Percentiles rank a stretch among this genome's conserved stretches.
Evolutionary conservation across 2,113 vertebrate genomes (phyloP).

Genomic region (Misgurnus anguillicaudatus): DNA sequence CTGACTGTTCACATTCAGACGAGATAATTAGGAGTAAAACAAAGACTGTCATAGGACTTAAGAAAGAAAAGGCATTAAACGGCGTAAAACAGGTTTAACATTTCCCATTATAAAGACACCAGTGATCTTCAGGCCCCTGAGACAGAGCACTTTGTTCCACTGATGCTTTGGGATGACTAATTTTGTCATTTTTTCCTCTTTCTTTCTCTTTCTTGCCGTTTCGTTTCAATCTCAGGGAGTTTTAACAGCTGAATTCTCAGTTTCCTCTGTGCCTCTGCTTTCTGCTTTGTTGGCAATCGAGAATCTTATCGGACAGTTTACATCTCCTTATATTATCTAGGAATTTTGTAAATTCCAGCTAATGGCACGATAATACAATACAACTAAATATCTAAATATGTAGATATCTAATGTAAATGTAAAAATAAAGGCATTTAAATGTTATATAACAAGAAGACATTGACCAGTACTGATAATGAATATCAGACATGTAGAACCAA

Average conservation of each 20-base stretch:
- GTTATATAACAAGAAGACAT: background rate
- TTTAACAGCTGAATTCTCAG: background rate
- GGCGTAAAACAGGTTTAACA: slow-evolving; percentile 72
- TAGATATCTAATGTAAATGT: too few relatives aligned
- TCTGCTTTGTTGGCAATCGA: background rate
- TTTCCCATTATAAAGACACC: slow-evolving; percentile 65
- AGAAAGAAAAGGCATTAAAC: slow-evolving; percentile 56
- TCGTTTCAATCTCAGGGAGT: slow-evolving; percentile 25
- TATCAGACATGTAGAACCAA: too few relatives aligned
- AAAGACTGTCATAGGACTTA: slow-evolving; percentile 61
- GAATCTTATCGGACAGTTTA: background rate
- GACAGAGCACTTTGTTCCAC: slow-evolving; percentile 55
- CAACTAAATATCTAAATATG: background rate
- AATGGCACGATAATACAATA: background rate
- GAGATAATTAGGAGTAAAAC: slow-evolving; percentile 70
- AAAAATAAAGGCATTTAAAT: too few relatives aligned
- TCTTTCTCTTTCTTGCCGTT: slow-evolving; percentile 37
- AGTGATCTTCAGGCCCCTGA: slow-evolving; percentile 62
- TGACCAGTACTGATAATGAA: background rate
- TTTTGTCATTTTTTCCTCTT: slow-evolving; percentile 45
- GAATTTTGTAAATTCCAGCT: background rate
- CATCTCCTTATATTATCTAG: background rate
- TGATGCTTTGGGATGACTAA: slow-evolving; percentile 47
- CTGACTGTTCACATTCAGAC: slow-evolving; percentile 62
- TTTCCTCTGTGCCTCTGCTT: background rate